Evolutionary conservation across 2,888 invertebrate species (phyloP), one percentile per base, ranked within the genome.

Genomic region (Chloroclystis v-ata): DNA sequence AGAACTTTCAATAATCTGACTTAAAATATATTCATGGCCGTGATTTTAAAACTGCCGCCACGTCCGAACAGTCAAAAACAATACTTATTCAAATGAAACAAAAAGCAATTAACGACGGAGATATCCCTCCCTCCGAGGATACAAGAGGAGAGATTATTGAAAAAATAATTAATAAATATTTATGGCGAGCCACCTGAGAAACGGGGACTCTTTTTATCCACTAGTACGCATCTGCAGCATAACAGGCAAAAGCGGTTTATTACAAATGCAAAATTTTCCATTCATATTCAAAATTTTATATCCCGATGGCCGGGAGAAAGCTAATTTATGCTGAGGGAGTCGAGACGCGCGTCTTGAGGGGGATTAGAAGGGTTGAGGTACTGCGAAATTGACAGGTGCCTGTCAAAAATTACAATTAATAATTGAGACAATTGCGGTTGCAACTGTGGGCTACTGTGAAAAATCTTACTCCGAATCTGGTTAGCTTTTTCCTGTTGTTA

Each of bases 251-350:
- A 90, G 89, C 90, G 90, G 89, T 92, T 93, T 91, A 93, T 93
- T 93, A 92, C 90, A 90, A 90, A 93, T 93, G 93, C 93, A 92
- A 93, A 93, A 93, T 92, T 91, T 91, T 90, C 92, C 92, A 93
- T 93, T 93, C 93, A 93, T 93, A 93, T 93, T 93, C 93, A 93
- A 93, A 93, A 93, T 93, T 93, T 93, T 93, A 93, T 93, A 93
- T 93, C 92, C 91, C 91, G 78, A 89, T 89, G 88, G 84, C 77
- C 78, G 82, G 89, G 89, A 90, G 88, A 89, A 86, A 89, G 91
- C 92, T 93, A 93, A 93, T 93, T 92, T 93, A 93, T 93, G 92
- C 92, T 77, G 82, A 65, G 83, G 85, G 83, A 78, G 82, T 76
- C 71, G 79, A 82, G 82, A 72, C 77, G 78, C 76, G 75, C 79